Conservation (phyloP, 2,113 vertebrate genomes). For the Gila orcuttii region DNA sequence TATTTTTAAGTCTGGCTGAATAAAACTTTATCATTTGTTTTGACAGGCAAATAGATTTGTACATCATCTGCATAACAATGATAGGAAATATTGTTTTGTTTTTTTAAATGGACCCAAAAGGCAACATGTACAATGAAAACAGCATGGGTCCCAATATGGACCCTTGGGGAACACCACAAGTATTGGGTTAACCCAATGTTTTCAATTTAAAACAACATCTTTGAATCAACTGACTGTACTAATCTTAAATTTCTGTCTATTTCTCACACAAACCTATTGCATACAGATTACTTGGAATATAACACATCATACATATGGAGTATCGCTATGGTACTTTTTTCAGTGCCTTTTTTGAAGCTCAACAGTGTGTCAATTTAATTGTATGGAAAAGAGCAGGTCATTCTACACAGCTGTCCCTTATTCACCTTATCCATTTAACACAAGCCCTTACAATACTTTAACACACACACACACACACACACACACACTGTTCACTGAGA, state of each 20-base stretch:
- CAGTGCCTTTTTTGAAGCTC: not conserved
- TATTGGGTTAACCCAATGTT: too few relatives aligned
- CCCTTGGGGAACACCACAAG: too few relatives aligned
- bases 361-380: not conserved
- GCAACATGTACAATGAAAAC: too few relatives aligned
- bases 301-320: not conserved
- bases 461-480: not conserved
- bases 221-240: too few relatives aligned
- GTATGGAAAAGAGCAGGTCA: not conserved
- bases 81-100: too few relatives aligned
- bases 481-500: not conserved
- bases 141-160: too few relatives aligned
- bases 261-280: not conserved
- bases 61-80: too few relatives aligned
- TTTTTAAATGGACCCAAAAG: too few relatives aligned
- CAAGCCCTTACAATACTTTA: not conserved
- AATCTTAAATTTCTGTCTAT: not conserved
- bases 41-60: too few relatives aligned
- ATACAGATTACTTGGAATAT: not conserved
- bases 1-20: too few relatives aligned
- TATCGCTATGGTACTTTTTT: not conserved
- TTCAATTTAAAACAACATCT: too few relatives aligned
- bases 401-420: not conserved
- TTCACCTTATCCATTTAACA: not conserved
- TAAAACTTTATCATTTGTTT: too few relatives aligned